Conservation (phyloP, 2,113 vertebrate genomes). For the Tursiops truncatus region DNA sequence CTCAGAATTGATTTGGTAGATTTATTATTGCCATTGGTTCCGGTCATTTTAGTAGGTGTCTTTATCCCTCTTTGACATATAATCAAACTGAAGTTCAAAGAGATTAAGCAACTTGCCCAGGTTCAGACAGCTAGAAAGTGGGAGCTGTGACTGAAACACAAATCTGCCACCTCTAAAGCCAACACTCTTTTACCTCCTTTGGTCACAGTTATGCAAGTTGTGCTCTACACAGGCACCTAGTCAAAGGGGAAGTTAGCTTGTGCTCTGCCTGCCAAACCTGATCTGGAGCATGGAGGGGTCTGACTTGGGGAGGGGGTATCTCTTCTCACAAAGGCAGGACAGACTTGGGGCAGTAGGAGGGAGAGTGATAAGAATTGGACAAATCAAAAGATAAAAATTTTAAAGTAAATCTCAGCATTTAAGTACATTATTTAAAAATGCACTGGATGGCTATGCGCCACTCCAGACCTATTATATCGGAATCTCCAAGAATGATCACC, state of each 20-base stretch:
- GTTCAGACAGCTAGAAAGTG: neutral
- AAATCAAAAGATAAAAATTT: neutral
- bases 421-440: neutral
- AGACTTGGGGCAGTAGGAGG: neutral
- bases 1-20: neutral
- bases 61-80: neutral
- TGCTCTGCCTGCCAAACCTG: neutral
- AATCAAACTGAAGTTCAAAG: neutral
- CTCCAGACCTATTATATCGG: neutral
- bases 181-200: neutral
- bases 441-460: neutral
- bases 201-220: neutral
- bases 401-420: neutral
- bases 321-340: neutral
- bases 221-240: neutral
- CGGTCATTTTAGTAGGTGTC: neutral
- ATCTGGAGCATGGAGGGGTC: neutral
- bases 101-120: neutral
- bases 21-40: neutral
- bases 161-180: neutral
- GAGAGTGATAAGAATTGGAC: neutral
- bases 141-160: neutral
- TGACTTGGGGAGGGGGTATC: neutral
- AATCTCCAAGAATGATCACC: neutral
- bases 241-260: neutral